Percentiles rank a stretch among this genome's conserved stretches.
Evolutionary conservation across 2,113 vertebrate species (phyloP).

Genomic region (Sylvia atricapilla): DNA sequence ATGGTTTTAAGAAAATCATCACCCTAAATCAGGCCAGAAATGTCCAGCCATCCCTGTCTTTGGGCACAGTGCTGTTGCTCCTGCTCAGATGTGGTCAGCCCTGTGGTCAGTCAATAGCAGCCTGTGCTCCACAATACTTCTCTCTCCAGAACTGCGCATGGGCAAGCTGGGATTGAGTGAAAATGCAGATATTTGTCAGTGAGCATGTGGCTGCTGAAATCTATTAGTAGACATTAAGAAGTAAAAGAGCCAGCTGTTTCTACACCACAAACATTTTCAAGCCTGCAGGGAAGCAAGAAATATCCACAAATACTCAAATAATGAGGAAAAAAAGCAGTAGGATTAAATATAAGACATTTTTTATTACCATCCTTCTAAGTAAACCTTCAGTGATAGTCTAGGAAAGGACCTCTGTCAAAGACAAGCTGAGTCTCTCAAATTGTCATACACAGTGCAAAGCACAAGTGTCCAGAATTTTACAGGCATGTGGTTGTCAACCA

Average conservation of each 20-base stretch:
- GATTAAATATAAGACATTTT: neutral
- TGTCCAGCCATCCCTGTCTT: neutral
- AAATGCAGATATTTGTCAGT: neutral
- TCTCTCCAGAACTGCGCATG: neutral
- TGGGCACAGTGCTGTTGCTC: neutral
- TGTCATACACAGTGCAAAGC: neutral
- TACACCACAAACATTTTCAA: neutral
- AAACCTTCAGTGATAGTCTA: neutral
- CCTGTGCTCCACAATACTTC: neutral
- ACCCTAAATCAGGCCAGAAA: neutral
- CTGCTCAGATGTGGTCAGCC: neutral
- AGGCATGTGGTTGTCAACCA: neutral
- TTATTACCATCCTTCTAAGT: neutral
- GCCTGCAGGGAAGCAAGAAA: neutral
- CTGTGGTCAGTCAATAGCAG: neutral
- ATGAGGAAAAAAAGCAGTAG: neutral
- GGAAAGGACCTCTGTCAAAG: neutral
- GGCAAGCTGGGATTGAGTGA: neutral
- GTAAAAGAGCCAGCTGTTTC: neutral
- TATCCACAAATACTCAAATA: neutral
- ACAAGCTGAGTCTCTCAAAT: neutral
- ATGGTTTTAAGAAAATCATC: neutral
- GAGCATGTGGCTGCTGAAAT: neutral
- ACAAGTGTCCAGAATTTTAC: neutral
- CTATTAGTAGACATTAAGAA: neutral